Evolutionary conservation across 1,140 invertebrate genomes (phyloP).

Genomic region (Leptinotarsa undecemlineata): DNA sequence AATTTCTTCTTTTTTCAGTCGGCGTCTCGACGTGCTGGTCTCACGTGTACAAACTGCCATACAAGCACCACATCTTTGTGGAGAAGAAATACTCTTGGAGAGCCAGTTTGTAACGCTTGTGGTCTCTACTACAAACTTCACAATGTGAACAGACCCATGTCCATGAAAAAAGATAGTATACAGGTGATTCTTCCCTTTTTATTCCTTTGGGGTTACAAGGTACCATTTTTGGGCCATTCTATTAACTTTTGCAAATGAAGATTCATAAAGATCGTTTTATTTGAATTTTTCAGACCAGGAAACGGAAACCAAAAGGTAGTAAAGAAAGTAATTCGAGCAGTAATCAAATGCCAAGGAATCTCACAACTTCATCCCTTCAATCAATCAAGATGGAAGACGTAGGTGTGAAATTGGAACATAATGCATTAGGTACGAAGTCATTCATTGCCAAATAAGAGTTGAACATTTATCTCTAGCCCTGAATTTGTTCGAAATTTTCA

Average conservation of each 20-base stretch:
- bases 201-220: too few relatives aligned
- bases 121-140: slow-evolving; percentile 93
- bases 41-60: slow-evolving; percentile 88
- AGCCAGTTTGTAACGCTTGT: slow-evolving; percentile 93
- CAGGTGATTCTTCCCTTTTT: slow-evolving; percentile 59
- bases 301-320: slow-evolving; percentile 83
- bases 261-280: neutral
- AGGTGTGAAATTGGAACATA: slow-evolving; percentile 43
- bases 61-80: slow-evolving; percentile 87
- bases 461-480: too few relatives aligned
- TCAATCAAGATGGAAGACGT: slow-evolving; percentile 45
- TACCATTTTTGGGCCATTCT: neutral
- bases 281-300: slow-evolving; percentile 73
- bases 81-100: slow-evolving; percentile 83
- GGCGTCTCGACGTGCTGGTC: slow-evolving; percentile 76
- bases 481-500: too few relatives aligned
- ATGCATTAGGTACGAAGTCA: slow-evolving; percentile 38
- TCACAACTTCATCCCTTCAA: neutral
- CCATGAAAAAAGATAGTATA: slow-evolving; percentile 97
- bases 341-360: slow-evolving; percentile 27
- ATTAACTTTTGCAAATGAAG: neutral
- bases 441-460: too few relatives aligned
- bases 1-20: slow-evolving; percentile 56
- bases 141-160: slow-evolving; percentile 79
- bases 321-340: slow-evolving; percentile 52